Percentiles rank a stretch among this genome's conserved stretches.
Conservation (phyloP, 2,113 vertebrate genomes). For the Melanostigma gelatinosum region DNA sequence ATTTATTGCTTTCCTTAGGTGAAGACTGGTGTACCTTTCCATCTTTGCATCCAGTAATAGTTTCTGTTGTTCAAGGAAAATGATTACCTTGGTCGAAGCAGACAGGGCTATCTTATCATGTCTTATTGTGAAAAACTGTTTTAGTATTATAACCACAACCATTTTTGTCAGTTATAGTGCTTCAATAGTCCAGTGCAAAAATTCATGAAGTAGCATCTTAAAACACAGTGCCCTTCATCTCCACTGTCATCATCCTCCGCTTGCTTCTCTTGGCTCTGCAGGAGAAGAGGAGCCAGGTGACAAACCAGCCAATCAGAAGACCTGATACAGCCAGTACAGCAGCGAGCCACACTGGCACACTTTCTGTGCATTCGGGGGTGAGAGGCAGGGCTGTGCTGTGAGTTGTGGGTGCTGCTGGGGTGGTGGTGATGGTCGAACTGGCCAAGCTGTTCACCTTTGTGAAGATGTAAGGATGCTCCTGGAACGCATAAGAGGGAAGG, state of each 20-base stretch:
- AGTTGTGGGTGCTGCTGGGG: conserved; percentile 11
- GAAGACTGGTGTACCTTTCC: background rate
- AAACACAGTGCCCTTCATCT: conserved; percentile 65
- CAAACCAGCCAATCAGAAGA: conserved; percentile 76
- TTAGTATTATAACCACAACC: background rate
- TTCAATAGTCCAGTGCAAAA: conserved; percentile 3
- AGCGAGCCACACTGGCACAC: conserved; percentile 81
- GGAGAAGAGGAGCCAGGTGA: conserved; percentile 69
- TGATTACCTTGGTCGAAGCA: background rate
- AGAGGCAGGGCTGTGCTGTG: conserved; percentile 16
- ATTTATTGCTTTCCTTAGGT: background rate
- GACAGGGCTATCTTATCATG: background rate
- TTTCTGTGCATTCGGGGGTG: conserved; percentile 12
- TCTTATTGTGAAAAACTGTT: background rate
- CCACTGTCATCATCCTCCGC: conserved; percentile 18
- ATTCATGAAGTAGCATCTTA: conserved; percentile 42
- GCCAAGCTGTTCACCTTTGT: conserved; percentile 85
- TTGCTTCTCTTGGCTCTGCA: conserved; percentile 63
- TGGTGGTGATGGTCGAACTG: background rate
- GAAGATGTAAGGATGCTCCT: conserved; percentile 90
- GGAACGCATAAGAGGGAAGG: conserved; percentile 30
- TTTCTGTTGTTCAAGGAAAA: background rate
- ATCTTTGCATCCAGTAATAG: background rate
- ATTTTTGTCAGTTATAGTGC: background rate
- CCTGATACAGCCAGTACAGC: conserved; percentile 79